phyloP scores from a whole-genome alignment of 2,113 vertebrate species.

The Pterophyllum scalare region DNA sequence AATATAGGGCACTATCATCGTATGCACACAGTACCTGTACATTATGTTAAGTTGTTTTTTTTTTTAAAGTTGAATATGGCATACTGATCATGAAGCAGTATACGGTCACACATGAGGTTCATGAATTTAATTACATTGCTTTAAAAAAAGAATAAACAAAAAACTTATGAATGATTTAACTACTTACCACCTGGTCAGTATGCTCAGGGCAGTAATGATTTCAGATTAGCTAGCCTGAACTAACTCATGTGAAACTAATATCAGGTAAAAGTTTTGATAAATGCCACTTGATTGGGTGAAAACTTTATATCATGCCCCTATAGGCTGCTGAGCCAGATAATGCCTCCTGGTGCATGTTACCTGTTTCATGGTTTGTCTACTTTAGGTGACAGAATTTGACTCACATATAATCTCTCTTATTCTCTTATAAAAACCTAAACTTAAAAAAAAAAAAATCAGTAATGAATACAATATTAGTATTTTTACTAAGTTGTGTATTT shows the following conservation, averaged over 20 bases:
- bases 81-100: neutral
- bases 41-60: neutral
- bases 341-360: neutral
- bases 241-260: too few relatives aligned
- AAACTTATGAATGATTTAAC: too few relatives aligned
- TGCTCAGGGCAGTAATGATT: too few relatives aligned
- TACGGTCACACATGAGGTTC: neutral
- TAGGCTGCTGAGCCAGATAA: too few relatives aligned
- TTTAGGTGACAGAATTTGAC: neutral
- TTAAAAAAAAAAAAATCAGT: neutral
- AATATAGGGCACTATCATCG: neutral
- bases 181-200: too few relatives aligned
- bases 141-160: too few relatives aligned
- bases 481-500: conserved; percentile 1
- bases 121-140: neutral
- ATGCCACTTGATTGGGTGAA: too few relatives aligned
- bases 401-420: neutral
- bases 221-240: too few relatives aligned
- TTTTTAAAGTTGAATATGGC: neutral
- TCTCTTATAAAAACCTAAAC: neutral
- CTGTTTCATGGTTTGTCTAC: neutral
- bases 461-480: neutral
- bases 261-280: too few relatives aligned
- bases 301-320: too few relatives aligned
- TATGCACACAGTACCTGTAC: neutral